Evolutionary conservation across 2,113 vertebrate genomes (phyloP), one percentile per base, ranked within the genome.

Genomic region (Nannospalax galili): DNA sequence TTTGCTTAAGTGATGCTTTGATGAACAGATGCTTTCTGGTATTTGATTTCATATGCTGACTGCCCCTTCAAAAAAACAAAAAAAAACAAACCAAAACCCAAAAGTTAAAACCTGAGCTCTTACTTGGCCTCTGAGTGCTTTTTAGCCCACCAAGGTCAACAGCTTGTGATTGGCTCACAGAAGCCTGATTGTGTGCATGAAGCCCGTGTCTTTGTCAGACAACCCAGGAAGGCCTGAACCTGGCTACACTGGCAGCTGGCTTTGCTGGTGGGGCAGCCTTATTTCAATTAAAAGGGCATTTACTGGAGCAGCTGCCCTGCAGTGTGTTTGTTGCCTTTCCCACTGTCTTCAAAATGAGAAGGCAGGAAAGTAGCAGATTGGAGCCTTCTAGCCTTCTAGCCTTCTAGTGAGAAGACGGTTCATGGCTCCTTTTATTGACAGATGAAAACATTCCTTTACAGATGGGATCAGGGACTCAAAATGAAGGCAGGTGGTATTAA

Each of bases 191-290:
- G n/a, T n/a, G 12, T 40, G 15, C 42, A 86, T 94, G 92, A 74
- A 96, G 97, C 94, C 92, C 92, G 40, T 74, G 90, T 94, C 96
- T 97, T 86, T 93, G 87, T 96, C 92, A 95, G 94, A 85, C 96
- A 95, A 79, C 90, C 92, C 58, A 45, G 0, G 35, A 88, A 96
- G 96, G 90, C 62, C 7, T 2, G 73, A 96, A 88, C 94, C 73
- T 79, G 80, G 90, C 75, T 28, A 19, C 90, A 60, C 86, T 91
- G 88, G 92, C 60, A 69, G 84, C 77, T 9, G 37, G 42, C 84
- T 60, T 45, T 37, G 30, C 58, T 79, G 74, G 35, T 16, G 56
- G 67, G 32, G 20, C 62, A 84, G 65, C 81, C 97, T 98, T 84
- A 73, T 95, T 97, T 97, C 97, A n/a, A 22, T 97, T 95, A 91